phyloP scores from a whole-genome alignment of 2,888 invertebrate species.

The Lumbricus terrestris region DNA sequence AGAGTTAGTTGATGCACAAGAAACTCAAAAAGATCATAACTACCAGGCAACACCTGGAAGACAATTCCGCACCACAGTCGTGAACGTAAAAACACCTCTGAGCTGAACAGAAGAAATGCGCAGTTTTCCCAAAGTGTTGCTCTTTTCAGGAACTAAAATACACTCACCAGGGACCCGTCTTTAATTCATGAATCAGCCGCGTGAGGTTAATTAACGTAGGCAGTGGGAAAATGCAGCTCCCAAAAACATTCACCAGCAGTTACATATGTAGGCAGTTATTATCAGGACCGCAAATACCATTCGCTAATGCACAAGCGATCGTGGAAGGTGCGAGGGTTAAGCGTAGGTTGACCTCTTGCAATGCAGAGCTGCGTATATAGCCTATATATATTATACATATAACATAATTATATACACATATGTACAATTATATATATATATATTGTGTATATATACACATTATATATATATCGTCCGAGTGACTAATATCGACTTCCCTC shows the following conservation, averaged over 20 bases:
- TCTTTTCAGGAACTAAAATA: background rate
- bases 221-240: background rate
- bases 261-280: too few species aligned
- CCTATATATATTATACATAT: too few species aligned
- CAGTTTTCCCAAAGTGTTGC: background rate
- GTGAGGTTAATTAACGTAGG: background rate
- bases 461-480: too few species aligned
- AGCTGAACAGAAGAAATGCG: background rate
- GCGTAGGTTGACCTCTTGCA: background rate
- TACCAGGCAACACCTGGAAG: background rate
- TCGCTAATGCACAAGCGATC: background rate
- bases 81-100: background rate
- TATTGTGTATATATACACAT: too few species aligned
- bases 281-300: background rate
- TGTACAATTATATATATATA: too few species aligned
- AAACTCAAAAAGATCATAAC: background rate
- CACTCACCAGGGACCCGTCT: background rate
- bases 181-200: background rate
- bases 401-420: too few species aligned
- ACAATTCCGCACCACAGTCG: background rate
- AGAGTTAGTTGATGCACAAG: background rate
- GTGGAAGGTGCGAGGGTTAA: background rate
- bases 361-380: background rate
- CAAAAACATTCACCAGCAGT: background rate
- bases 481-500: background rate